Evolutionary conservation across 2,888 invertebrate genomes (phyloP), one percentile per base, ranked within the genome.

Genomic region (Eurois occulta): DNA sequence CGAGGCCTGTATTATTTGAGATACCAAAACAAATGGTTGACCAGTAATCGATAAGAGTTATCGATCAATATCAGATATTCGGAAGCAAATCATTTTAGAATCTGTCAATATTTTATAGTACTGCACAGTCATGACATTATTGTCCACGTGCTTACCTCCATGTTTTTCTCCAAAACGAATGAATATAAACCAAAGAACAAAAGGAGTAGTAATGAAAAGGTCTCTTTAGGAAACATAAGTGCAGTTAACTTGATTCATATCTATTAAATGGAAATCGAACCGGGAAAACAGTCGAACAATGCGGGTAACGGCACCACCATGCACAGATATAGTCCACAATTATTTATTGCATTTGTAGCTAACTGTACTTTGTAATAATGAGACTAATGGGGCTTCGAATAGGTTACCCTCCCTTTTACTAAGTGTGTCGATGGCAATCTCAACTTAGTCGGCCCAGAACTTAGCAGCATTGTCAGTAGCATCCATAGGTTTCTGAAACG

Each of bases 251-350:
- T 78, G 78, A 80, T 87, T 81, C 80, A 68, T 84, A 88, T 85
- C 78, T 78, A 73, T 74, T 78, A 78, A 83, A 89, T 81, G 78
- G 77, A 81, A 89, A 87, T 81, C 70, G 77, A 87, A 85, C 77
- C 77, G 75, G 80, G 76, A 87, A 79, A 87, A 78, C 79, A 66
- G 64, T 72, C 52, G 76, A 86, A 86, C 87, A 89, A 89, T 87
- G 75, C 83, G 78, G 77, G 79, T 79, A 87, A 87, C 88, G 86
- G 88, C 35, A 78, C 78, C 75, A 72, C 64, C 75, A 82, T 79
- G 67, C 48, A 72, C 62, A 80, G 77, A 83, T 80, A 77, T 85
- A 81, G 80, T 71, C 7, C 73, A 89, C 81, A 80, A 80, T 83
- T 72, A 80, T 83, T 84, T 83, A 79, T 85, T 79, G 79, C 77